Conservation (phyloP, 2,797 vertebrate genomes). For the Lagorchestes hirsutus region DNA sequence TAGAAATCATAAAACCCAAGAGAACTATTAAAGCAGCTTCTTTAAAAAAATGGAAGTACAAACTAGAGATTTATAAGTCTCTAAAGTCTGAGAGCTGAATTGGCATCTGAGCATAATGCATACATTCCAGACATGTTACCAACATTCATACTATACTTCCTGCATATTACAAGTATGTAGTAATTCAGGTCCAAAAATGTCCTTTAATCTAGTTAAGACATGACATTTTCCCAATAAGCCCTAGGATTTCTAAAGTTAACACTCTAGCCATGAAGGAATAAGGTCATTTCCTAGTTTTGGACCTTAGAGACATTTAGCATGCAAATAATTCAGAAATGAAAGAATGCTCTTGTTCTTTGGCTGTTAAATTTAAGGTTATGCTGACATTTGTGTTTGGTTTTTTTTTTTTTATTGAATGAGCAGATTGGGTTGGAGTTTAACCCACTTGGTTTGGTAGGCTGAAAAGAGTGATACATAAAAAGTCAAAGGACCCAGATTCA, state of each 20-base stretch:
- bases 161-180: neutral
- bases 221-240: constrained; percentile 22
- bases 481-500: neutral
- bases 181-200: constrained; percentile 38
- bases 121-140: constrained; percentile 35
- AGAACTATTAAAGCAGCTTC: constrained; percentile 71
- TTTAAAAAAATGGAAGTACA: constrained; percentile 62
- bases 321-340: constrained; percentile 18
- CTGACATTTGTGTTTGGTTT: neutral
- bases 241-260: constrained; percentile 59
- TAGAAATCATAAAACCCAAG: constrained; percentile 65
- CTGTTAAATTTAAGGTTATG: constrained; percentile 16
- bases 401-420: constrained; percentile 18
- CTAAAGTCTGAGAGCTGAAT: constrained; percentile 33
- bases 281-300: constrained; percentile 45
- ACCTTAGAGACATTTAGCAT: constrained; percentile 57
- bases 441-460: neutral
- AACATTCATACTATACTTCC: constrained; percentile 34
- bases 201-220: constrained; percentile 48
- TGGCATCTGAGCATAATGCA: constrained; percentile 14
- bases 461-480: neutral
- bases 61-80: constrained; percentile 65
- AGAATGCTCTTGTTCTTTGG: constrained; percentile 34
- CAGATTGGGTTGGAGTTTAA: neutral
- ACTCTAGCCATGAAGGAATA: constrained; percentile 50